These are phyloP conservation scores for Lophotis ruficrista DNA, from an alignment of 2,113 vertebrate genomes.

Conservation along the genomic window DNA sequence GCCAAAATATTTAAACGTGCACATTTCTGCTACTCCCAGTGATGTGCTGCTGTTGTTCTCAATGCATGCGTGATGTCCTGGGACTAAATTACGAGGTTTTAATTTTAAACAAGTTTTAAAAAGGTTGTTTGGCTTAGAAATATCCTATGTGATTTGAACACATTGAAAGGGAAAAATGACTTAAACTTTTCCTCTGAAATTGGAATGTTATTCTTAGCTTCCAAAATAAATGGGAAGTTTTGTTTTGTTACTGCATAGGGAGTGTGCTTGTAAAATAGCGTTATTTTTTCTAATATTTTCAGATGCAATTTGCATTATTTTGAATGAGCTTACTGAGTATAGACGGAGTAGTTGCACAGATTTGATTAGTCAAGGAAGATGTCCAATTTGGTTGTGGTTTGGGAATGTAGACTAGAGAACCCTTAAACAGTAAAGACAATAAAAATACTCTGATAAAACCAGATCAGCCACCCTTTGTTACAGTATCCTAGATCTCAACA, in stretches of 20 bases:
- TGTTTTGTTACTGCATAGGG: background rate
- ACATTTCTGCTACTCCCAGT: background rate
- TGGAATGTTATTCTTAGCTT: background rate
- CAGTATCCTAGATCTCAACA: background rate
- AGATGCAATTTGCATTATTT: background rate
- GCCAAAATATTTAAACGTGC: background rate
- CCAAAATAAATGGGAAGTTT: background rate
- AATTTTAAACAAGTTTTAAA: background rate
- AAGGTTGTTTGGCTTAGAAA: background rate
- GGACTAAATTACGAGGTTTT: background rate
- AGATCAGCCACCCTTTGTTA: background rate
- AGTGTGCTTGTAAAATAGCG: background rate
- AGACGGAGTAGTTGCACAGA: background rate
- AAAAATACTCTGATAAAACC: background rate
- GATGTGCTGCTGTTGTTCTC: slow-evolving; percentile 27
- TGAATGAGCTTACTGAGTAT: background rate
- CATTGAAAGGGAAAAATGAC: background rate
- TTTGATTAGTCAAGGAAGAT: background rate
- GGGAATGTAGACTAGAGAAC: background rate
- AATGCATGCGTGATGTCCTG: background rate
- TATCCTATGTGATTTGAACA: background rate
- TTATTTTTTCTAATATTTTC: background rate
- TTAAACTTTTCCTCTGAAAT: background rate
- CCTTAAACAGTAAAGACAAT: background rate
- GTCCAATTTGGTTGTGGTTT: background rate